Conservation (phyloP, 2,797 vertebrate species). For the Argyrosomus regius region DNA sequence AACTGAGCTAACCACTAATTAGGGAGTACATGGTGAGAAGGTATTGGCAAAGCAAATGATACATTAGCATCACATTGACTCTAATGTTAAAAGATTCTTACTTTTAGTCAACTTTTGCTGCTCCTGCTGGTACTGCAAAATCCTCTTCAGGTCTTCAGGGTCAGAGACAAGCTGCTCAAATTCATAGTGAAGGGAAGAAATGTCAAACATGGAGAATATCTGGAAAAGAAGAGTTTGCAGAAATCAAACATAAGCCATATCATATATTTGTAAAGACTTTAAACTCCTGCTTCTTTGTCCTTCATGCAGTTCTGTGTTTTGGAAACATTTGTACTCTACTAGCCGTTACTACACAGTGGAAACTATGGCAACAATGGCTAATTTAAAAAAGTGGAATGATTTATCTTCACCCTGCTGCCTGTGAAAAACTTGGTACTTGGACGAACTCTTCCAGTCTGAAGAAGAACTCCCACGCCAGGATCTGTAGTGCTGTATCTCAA, state of each 20-base stretch:
- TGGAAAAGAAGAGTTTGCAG: background rate
- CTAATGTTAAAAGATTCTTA: background rate
- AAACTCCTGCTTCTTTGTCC: background rate
- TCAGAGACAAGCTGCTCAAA: conserved; percentile 9
- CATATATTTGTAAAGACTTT: background rate
- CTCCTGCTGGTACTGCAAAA: conserved; percentile 12
- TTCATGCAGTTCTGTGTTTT: background rate
- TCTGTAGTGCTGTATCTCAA: conserved; percentile 34
- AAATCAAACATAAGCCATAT: background rate
- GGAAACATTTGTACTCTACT: background rate
- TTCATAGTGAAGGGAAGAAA: conserved; percentile 6
- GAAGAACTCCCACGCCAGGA: conserved; percentile 33
- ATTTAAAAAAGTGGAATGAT: background rate
- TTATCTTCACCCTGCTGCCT: background rate
- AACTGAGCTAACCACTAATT: too few species aligned
- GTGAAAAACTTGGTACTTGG: conserved; percentile 32
- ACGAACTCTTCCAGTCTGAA: conserved; percentile 7
- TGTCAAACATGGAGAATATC: conserved; percentile 6
- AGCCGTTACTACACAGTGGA: background rate
- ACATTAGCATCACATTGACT: too few species aligned
- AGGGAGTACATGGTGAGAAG: too few species aligned
- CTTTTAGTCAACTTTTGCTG: background rate
- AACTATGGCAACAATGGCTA: background rate
- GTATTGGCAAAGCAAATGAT: too few species aligned
- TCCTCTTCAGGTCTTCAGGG: conserved; percentile 13